Base-by-base conservation (phyloP, 2,113 vertebrate species). In the Gymnarchus niloticus region DNA sequence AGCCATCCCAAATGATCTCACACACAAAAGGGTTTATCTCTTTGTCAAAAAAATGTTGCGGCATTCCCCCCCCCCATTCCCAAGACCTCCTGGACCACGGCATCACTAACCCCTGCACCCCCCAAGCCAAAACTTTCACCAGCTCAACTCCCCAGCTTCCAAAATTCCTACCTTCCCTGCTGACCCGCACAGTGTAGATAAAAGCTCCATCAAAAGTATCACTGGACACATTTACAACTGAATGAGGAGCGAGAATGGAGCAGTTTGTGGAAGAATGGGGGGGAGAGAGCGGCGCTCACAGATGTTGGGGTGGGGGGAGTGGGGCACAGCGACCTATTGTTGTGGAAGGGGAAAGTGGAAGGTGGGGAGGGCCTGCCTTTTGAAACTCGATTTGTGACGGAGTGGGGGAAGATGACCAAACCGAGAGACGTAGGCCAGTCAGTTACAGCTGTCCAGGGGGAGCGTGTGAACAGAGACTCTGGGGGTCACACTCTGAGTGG, bases 191-290 rank as follows among this genome's bases (percentile, higher is more conserved):
- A 90, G 85, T 33, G 28, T 85, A 90, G 91, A 94, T 93, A 93
- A 94, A 94, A 93, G 93, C 92, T 91, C 91, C 92, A 94, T 94
- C 93, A 94, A 91, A 91, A 91, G 93, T 93, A 93, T 94, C 93
- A 90, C 91, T 93, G 92, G 91, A 92, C 89, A 91, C 93, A 95
- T 95, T 95, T 97, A 98, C 97, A 98, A 97, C 93, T 98, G 96
- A 97, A 98, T 97, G 94, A 94, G 90, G 90, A 88, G 92, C 90
- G 96, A 97, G 96, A 97, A 97, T 96, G 96, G 96, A 96, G 95
- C 96, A 96, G 96, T 98, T 97, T 96, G 95, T 93, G 95, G 95
- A 94, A 97, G 97, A 97, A 98, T 97, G 95, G 94, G 94, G n/a
- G 93, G 93, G 93, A 94, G 94, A 94, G 96, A 96, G 95, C 96